Percentiles rank a stretch among this genome's conserved stretches.
phyloP scores from a whole-genome alignment of 2,113 vertebrate genomes.

The Malurus alboscapulatus region DNA sequence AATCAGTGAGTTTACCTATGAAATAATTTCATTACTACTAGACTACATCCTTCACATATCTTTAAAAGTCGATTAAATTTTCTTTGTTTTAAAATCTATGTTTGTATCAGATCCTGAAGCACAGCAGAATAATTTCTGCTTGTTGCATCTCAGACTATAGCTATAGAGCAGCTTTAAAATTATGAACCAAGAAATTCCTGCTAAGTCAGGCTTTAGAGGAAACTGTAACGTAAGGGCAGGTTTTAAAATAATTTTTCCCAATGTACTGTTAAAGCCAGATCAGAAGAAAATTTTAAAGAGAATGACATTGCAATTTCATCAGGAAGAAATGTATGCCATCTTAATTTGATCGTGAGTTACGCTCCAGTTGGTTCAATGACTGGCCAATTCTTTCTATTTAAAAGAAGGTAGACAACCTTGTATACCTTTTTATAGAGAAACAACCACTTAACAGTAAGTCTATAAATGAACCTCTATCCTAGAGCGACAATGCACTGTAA shows the following conservation, averaged over 20 bases:
- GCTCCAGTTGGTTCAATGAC: not conserved
- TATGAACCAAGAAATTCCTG: not conserved
- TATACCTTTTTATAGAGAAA: not conserved
- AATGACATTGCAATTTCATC: not conserved
- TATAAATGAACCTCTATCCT: not conserved
- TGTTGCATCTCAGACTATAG: not conserved
- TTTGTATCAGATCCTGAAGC: not conserved
- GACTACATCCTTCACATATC: not conserved
- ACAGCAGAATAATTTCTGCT: not conserved
- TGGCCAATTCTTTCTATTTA: not conserved
- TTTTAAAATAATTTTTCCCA: not conserved
- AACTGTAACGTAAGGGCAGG: not conserved
- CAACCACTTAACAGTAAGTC: not conserved
- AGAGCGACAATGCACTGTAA: not conserved
- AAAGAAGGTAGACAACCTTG: not conserved
- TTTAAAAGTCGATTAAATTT: not conserved
- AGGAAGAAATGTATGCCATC: not conserved
- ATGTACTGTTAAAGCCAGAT: not conserved
- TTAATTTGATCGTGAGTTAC: slow-evolving; percentile 13
- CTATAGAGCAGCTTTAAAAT: not conserved
- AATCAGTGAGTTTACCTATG: not conserved
- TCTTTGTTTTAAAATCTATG: not conserved
- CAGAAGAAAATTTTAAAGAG: slow-evolving; percentile 12
- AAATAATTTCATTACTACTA: not conserved
- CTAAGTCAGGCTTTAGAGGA: not conserved